These are phyloP conservation scores for Pomatostomus ruficeps DNA, from an alignment of 2,113 vertebrate species.

Conservation along the genomic window DNA sequence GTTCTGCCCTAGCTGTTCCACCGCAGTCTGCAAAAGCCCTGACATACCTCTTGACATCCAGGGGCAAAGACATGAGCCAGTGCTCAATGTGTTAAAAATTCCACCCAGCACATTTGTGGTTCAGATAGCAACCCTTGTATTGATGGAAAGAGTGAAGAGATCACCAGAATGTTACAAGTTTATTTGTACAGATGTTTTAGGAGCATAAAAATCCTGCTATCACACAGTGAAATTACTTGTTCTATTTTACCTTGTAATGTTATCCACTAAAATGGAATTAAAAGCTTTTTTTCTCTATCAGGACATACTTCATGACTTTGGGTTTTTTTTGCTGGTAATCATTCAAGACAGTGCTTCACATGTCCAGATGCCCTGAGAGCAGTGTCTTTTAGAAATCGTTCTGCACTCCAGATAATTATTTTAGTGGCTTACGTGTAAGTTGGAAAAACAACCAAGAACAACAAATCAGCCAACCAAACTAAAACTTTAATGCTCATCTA, in stretches of 20 bases:
- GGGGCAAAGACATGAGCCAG: not conserved
- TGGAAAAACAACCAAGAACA: not conserved
- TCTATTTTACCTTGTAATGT: not conserved
- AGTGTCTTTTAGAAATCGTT: not conserved
- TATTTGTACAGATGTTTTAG: not conserved
- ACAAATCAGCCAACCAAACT: not conserved
- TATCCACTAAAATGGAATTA: not conserved
- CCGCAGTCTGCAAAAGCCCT: not conserved
- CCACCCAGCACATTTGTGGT: not conserved
- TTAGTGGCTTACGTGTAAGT: not conserved
- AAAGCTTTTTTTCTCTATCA: not conserved
- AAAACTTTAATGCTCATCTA: not conserved
- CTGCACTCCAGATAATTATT: not conserved
- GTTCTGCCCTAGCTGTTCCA: not conserved
- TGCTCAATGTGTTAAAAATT: not conserved
- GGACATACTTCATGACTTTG: fast-evolving
- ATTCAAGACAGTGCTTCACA: not conserved
- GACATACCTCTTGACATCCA: not conserved
- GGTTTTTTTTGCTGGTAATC: fast-evolving
- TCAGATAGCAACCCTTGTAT: not conserved
- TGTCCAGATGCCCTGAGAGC: not conserved
- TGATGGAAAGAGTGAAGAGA: not conserved
- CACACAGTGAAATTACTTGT: not conserved
- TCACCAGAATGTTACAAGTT: not conserved
- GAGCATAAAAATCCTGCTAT: not conserved